Percentiles rank a stretch among this genome's conserved stretches.
These are phyloP conservation scores for Potamilus streckersoni DNA, from an alignment of 1,140 invertebrate species.

Conservation along the genomic window DNA sequence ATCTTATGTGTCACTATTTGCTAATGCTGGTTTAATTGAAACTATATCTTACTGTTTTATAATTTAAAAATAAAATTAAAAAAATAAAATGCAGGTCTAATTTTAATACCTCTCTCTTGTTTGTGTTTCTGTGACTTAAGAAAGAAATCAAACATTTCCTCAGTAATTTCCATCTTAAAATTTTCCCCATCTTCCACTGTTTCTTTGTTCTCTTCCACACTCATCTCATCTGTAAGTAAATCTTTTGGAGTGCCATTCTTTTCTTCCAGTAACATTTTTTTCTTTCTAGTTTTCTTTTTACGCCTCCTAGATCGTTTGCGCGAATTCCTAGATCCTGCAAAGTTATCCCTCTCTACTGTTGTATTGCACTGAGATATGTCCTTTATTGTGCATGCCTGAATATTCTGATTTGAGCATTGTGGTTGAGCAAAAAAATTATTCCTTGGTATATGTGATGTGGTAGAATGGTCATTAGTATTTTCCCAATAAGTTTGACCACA, in stretches of 20 bases:
- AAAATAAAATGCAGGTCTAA: no score
- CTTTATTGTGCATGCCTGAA: no score
- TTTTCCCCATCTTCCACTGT: conserved; percentile 34
- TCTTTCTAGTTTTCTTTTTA: neutral
- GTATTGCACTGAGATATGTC: neutral
- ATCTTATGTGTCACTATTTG: no score
- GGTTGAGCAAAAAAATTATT: no score
- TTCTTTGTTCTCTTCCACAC: neutral
- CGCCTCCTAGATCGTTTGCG: neutral
- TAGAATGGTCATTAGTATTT: neutral
- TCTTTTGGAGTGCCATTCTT: no score
- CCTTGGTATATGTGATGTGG: no score
- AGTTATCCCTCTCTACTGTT: neutral
- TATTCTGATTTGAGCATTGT: no score
- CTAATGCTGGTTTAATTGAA: no score
- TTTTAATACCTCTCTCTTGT: conserved; percentile 65
- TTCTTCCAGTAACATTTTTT: no score
- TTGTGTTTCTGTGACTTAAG: conserved; percentile 72
- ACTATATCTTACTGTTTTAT: no score
- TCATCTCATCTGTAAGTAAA: neutral
- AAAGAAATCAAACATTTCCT: conserved; percentile 75
- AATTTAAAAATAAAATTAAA: no score
- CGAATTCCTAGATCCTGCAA: neutral
- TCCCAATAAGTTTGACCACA: neutral
- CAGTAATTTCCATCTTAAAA: conserved; percentile 72